phyloP scores from a whole-genome alignment of 2,888 invertebrate species.

The Ormyrus rosae region DNA sequence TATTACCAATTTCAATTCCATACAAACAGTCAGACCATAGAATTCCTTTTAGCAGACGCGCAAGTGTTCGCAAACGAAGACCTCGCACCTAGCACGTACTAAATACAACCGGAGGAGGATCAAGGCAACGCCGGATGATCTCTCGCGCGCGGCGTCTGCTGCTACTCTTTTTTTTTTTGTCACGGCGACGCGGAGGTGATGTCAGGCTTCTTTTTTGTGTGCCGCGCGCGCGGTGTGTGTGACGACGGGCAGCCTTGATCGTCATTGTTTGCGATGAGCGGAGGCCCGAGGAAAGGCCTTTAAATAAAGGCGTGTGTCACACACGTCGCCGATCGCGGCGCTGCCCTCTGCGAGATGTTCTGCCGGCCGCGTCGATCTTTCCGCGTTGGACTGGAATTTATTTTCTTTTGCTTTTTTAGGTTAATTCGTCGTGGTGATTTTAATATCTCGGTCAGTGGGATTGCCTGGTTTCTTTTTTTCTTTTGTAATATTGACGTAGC shows the following conservation, averaged over 20 bases:
- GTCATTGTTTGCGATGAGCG: constrained; percentile 51
- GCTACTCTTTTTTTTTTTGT: background rate
- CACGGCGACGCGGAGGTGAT: constrained; percentile 19
- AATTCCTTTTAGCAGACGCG: constrained; percentile 6
- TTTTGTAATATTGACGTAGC: too few relatives aligned
- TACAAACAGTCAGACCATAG: background rate
- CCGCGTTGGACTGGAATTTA: background rate
- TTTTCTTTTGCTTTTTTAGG: background rate
- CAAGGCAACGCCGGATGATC: constrained; percentile 27
- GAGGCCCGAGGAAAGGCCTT: constrained; percentile 6
- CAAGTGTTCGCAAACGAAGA: constrained; percentile 24
- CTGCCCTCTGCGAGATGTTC: too few relatives aligned
- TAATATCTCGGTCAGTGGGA: background rate
- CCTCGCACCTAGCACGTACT: constrained; percentile 9
- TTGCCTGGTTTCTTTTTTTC: too few relatives aligned
- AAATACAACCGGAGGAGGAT: constrained; percentile 11
- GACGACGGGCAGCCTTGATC: constrained; percentile 40
- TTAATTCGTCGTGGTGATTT: background rate
- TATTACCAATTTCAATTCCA: too few relatives aligned
- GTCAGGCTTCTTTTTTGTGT: constrained; percentile 37
- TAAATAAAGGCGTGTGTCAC: constrained; percentile 46
- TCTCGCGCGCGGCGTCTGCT: background rate
- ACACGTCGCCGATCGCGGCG: background rate
- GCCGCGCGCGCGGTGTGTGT: background rate
- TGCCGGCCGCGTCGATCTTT: constrained; percentile 16